Percentiles rank a stretch among this genome's conserved stretches.
Conservation (phyloP, 2,797 vertebrate species). For the Rachycentron canadum region DNA sequence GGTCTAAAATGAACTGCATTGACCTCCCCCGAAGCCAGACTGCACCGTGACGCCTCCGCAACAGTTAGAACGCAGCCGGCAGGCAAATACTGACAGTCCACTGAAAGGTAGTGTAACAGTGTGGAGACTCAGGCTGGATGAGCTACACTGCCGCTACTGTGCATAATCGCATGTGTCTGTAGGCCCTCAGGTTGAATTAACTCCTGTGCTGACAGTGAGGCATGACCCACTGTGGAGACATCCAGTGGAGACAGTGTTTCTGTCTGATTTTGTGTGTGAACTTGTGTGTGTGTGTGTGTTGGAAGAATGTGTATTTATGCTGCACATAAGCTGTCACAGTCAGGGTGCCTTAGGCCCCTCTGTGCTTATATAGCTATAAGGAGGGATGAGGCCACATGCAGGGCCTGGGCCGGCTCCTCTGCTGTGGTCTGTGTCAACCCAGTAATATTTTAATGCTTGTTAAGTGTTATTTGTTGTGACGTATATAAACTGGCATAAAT, state of each 20-base stretch:
- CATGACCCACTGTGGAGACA: conserved; percentile 27
- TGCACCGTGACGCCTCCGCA: conserved; percentile 6
- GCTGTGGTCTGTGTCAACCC: conserved; percentile 17
- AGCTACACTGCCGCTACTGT: conserved; percentile 49
- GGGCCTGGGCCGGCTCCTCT: background rate
- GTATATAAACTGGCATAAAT: background rate
- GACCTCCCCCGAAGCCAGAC: conserved; percentile 12
- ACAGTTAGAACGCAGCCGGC: background rate
- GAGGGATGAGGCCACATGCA: conserved; percentile 20
- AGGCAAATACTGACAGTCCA: background rate
- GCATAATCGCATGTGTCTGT: conserved; percentile 9
- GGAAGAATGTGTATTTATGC: conserved; percentile 23
- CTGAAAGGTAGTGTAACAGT: conserved; percentile 11
- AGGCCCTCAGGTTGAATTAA: conserved; percentile 32
- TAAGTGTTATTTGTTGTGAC: background rate
- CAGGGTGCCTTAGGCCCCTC: conserved; percentile 18
- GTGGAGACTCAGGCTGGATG: conserved; percentile 16
- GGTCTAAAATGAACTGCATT: conserved; percentile 9
- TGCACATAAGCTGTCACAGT: conserved; percentile 25
- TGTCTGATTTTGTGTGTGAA: conserved; percentile 4
- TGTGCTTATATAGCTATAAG: conserved; percentile 4
- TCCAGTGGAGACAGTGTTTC: conserved; percentile 32
- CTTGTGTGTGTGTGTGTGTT: conserved; percentile 9
- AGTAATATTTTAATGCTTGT: conserved; percentile 4
- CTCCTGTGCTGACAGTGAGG: conserved; percentile 42